Evolutionary conservation across 2,888 invertebrate species (phyloP).

Genomic region (Ligdia adustata): DNA sequence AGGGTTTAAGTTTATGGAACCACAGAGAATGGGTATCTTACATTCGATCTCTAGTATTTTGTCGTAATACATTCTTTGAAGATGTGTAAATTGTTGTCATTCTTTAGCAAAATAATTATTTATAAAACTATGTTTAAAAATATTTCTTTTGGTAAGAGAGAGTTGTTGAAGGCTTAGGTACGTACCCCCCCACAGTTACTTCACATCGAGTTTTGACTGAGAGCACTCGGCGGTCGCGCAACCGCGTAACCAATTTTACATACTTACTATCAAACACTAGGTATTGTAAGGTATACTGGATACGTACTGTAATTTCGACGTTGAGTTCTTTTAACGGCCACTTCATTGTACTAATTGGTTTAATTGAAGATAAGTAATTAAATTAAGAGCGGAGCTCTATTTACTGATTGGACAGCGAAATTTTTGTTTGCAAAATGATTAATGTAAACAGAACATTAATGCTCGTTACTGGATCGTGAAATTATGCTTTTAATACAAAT

Average conservation of each 20-base stretch:
- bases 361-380: constrained; percentile 29
- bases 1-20: too few species aligned
- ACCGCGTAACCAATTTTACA: constrained; percentile 29
- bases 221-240: constrained; percentile 33
- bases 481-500: too few species aligned
- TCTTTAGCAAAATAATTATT: too few species aligned
- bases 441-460: constrained; percentile 8
- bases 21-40: too few species aligned
- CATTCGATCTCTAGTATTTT: too few species aligned
- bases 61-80: too few species aligned
- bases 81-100: too few species aligned
- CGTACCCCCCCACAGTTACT: neutral
- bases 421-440: constrained; percentile 11
- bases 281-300: constrained; percentile 1
- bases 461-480: too few species aligned
- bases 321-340: constrained; percentile 26
- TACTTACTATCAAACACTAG: constrained; percentile 8
- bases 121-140: too few species aligned
- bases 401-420: constrained; percentile 10
- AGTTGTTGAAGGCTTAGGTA: constrained; percentile 1
- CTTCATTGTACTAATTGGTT: constrained; percentile 25
- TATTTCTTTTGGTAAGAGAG: too few species aligned
- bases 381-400: constrained; percentile 18
- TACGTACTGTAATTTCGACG: constrained; percentile 18
- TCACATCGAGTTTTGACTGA: constrained; percentile 34